phyloP scores from a whole-genome alignment of 2,888 invertebrate species.

The Aphodius granarius region DNA sequence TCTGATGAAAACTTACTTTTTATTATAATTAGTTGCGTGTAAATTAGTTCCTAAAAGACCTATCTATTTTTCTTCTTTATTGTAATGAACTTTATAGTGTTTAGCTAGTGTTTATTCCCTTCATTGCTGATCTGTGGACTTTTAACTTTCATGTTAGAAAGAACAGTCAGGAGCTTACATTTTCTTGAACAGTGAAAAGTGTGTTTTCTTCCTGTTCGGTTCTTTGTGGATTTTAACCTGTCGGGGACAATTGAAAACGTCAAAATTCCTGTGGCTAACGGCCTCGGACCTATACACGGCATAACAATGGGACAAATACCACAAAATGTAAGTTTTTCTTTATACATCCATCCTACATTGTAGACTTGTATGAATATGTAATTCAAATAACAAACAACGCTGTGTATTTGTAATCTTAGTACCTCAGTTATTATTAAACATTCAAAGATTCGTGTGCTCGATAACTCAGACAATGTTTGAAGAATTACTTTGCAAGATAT shows the following conservation, averaged over 20 bases:
- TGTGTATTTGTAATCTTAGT: too few relatives aligned
- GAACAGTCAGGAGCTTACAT: slow-evolving; percentile 4
- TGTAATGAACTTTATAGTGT: too few relatives aligned
- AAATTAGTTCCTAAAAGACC: not conserved
- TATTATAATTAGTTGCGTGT: not conserved
- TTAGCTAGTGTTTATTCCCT: too few relatives aligned
- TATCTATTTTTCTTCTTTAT: too few relatives aligned
- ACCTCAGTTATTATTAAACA: too few relatives aligned
- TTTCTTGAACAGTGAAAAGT: not conserved
- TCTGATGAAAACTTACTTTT: too few relatives aligned
- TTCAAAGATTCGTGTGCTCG: not conserved
- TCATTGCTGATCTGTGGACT: too few relatives aligned
- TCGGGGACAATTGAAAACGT: slow-evolving; percentile 8
- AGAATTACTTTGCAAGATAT: not conserved
- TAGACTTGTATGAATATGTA: too few relatives aligned
- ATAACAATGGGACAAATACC: slow-evolving; percentile 55
- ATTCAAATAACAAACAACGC: too few relatives aligned
- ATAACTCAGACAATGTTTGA: not conserved
- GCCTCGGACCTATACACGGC: slow-evolving; percentile 49
- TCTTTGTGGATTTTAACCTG: not conserved
- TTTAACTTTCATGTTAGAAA: slow-evolving; percentile 14
- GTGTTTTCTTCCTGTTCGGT: not conserved
- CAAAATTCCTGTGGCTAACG: slow-evolving; percentile 56
- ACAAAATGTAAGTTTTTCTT: slow-evolving; percentile 49
- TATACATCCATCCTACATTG: too few relatives aligned